Evolutionary conservation across 2,797 vertebrate genomes (phyloP), one percentile per base, ranked within the genome.

Genomic region (Pseudochirops cupreus): DNA sequence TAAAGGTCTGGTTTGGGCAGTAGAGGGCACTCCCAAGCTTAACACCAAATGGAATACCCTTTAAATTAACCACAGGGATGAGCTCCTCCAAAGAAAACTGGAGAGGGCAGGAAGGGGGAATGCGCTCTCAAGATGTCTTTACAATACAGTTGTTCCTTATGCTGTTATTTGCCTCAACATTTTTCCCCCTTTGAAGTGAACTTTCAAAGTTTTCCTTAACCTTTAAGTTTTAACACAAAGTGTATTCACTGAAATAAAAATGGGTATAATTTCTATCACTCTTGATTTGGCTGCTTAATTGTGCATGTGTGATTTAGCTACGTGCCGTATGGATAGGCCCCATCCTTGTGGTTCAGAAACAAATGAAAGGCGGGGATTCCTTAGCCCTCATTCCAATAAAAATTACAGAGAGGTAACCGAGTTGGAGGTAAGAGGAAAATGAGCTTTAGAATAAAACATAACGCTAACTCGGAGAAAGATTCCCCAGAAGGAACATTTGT

Each of bases 1-100:
- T 50, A n/a, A 97, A 95, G 14, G 58, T 92, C 7, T 0, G 3
- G 29, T 14, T 96, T 87, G 94, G 82, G 91, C 97, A 98, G 93
- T 91, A 98, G 96, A 98, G 96, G 97, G 94, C 96, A 96, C 95
- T 97, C 54, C 95, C 18, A 93, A 91, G 50, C 94, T 96, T 55
- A 96, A 94, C n/a, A 50, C 5, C 56, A 91, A 29, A 50, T 52
- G 91, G 1, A 33, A 0, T 50, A 16, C 12, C 58, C 93, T 97
- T 91, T 96, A 93, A 93, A 18, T 94, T 0, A 33, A 90, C 3
- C 50, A 50, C 39, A 14, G 3, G 10, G 46, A 90, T 13, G 4
- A 54, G 54, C 54, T 90, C 12, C 53, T 54, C 28, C 54, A 31
- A 53, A 54, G 14, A 90, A 91, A 91, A 53, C 26, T 28, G 3